These are phyloP conservation scores for Echeneis naucrates DNA, from an alignment of 2,797 vertebrate genomes.

Conservation along the genomic window DNA sequence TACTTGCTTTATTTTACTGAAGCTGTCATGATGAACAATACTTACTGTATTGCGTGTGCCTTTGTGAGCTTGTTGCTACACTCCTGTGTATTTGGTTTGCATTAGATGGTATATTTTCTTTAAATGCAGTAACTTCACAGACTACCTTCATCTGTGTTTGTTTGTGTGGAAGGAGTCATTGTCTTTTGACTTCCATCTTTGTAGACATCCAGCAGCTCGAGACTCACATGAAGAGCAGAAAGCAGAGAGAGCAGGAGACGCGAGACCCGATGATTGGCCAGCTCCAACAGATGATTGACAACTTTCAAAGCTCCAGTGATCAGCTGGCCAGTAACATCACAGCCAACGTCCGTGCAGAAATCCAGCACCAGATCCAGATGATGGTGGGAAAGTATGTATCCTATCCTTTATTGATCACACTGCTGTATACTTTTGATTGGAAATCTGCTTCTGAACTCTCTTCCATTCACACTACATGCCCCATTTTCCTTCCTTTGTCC, in stretches of 20 bases:
- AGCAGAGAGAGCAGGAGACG: constrained; percentile 90
- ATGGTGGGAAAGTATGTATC: constrained; percentile 93
- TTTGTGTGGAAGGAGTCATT: background rate
- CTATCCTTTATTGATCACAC: background rate
- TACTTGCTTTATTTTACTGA: constrained; percentile 22
- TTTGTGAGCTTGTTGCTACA: constrained; percentile 6
- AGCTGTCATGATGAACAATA: constrained; percentile 14
- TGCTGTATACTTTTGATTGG: background rate
- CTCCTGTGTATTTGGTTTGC: too few relatives aligned
- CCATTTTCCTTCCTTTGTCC: background rate
- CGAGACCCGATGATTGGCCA: constrained; percentile 90
- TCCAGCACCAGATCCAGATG: constrained; percentile 95
- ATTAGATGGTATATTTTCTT: too few relatives aligned
- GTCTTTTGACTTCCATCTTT: constrained; percentile 10
- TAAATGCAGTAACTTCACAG: too few relatives aligned
- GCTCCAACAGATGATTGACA: constrained; percentile 90
- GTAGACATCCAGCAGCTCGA: constrained; percentile 96
- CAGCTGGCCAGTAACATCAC: constrained; percentile 90
- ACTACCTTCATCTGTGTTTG: background rate
- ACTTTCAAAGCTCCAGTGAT: constrained; percentile 90
- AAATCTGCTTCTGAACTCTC: background rate
- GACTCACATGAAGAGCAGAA: constrained; percentile 90
- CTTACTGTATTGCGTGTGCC: background rate
- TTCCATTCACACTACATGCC: background rate
- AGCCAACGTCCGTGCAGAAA: constrained; percentile 89